Percentiles rank a stretch among this genome's conserved stretches.
Conservation (phyloP, 2,888 invertebrate genomes). For the Cheilosia soror region DNA sequence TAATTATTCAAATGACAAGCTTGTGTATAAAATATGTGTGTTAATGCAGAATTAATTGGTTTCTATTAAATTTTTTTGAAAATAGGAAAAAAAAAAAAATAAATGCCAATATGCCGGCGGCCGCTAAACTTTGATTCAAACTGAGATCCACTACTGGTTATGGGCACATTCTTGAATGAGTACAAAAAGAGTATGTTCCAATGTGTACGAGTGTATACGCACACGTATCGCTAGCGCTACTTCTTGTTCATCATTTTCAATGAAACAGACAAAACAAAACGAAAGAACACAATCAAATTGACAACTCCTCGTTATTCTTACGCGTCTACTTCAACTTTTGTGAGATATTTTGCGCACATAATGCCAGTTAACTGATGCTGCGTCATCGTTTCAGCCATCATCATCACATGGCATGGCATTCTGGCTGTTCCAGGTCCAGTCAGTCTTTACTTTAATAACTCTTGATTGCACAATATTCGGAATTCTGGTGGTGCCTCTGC, state of each 20-base stretch:
- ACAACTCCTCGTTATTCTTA: constrained; percentile 74
- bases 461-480: constrained; percentile 76
- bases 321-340: constrained; percentile 72
- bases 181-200: background rate
- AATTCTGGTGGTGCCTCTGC: constrained; percentile 71
- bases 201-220: background rate
- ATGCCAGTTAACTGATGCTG: constrained; percentile 74
- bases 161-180: constrained; percentile 3
- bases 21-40: too few species aligned
- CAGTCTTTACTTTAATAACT: constrained; percentile 75
- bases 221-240: background rate
- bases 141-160: background rate
- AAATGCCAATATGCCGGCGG: too few species aligned
- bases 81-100: too few species aligned
- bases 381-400: constrained; percentile 73
- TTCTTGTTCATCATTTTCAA: constrained; percentile 48
- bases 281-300: constrained; percentile 71
- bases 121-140: too few species aligned
- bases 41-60: too few species aligned
- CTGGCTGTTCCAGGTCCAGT: constrained; percentile 65
- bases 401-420: constrained; percentile 66
- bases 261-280: constrained; percentile 44
- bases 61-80: too few species aligned
- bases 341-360: constrained; percentile 73
- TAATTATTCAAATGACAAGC: too few species aligned